Conservation (phyloP, 2,113 vertebrate genomes). For the Catagonus wagneri region DNA sequence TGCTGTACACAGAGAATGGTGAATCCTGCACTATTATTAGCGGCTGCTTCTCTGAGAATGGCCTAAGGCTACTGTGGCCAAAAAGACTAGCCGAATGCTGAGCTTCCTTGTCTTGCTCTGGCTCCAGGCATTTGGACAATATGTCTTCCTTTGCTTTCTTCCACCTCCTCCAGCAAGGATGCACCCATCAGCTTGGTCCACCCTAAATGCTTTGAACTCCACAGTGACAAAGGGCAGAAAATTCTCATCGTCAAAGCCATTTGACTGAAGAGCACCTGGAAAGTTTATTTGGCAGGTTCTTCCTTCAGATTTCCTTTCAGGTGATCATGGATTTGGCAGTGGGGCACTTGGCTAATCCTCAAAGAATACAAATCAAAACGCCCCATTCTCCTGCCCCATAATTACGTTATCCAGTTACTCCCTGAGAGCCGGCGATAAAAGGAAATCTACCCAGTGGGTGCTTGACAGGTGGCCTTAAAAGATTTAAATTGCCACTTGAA, state of each 20-base stretch:
- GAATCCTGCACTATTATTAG: not conserved
- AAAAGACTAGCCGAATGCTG: not conserved
- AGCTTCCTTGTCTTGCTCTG: not conserved
- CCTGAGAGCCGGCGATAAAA: slow-evolving; percentile 47
- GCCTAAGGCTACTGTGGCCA: not conserved
- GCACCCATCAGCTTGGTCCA: not conserved
- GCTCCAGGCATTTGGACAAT: not conserved
- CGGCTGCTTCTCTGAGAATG: not conserved
- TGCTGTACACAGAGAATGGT: not conserved
- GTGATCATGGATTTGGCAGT: slow-evolving; percentile 69
- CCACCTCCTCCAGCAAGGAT: not conserved
- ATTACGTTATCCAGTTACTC: slow-evolving; percentile 70
- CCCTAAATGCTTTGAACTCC: not conserved
- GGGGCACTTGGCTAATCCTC: slow-evolving; percentile 71
- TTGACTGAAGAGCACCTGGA: slow-evolving; percentile 55
- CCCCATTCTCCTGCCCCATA: slow-evolving; percentile 62
- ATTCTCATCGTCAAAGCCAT: slow-evolving; percentile 37
- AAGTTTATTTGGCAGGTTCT: not conserved
- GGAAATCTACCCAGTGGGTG: slow-evolving; percentile 52
- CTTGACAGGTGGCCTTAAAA: slow-evolving; percentile 67
- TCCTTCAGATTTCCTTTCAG: slow-evolving; percentile 70
- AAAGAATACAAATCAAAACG: slow-evolving; percentile 70
- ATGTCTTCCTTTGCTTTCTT: not conserved
- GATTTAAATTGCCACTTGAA: slow-evolving; percentile 68
- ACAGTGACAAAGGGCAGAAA: not conserved